Conservation (phyloP, 2,888 invertebrate species). For the Prenolepis imparis region DNA sequence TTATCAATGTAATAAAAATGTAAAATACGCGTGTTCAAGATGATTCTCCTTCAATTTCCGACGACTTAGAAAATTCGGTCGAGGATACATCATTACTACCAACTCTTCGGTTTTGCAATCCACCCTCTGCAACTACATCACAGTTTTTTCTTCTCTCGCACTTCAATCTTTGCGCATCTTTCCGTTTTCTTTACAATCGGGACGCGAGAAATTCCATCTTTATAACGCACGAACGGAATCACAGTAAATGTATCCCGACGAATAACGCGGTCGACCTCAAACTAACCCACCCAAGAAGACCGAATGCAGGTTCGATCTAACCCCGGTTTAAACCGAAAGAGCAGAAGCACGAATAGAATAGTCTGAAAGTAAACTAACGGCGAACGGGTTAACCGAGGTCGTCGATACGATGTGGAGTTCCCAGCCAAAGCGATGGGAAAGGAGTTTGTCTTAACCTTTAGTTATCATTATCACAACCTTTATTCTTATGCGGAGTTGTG, state of each 20-base stretch:
- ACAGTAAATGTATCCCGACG: conserved; percentile 57
- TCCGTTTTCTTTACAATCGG: background rate
- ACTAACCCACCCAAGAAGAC: conserved; percentile 43
- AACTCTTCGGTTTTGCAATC: conserved; percentile 3
- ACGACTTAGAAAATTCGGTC: conserved; percentile 6
- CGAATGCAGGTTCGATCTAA: conserved; percentile 19
- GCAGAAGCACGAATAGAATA: conserved; percentile 33
- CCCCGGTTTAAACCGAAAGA: conserved; percentile 13
- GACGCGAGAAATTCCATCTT: conserved; percentile 37
- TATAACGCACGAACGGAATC: conserved; percentile 64
- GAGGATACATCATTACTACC: background rate
- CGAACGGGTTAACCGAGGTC: conserved; percentile 44
- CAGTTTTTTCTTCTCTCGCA: background rate
- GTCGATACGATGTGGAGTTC: conserved; percentile 26
- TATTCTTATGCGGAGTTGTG: conserved; percentile 34
- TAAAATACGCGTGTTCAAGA: background rate
- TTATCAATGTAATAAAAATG: background rate
- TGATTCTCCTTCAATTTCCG: background rate
- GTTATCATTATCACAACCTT: conserved; percentile 23
- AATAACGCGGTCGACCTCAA: conserved; percentile 63
- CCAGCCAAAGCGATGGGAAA: conserved; percentile 10
- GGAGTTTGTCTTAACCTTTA: conserved; percentile 35
- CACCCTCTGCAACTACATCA: conserved; percentile 7
- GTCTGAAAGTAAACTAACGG: conserved; percentile 25
- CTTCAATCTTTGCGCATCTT: background rate